phyloP scores from a whole-genome alignment of 1,140 invertebrate genomes.

The Oncopodura yosiiana region DNA sequence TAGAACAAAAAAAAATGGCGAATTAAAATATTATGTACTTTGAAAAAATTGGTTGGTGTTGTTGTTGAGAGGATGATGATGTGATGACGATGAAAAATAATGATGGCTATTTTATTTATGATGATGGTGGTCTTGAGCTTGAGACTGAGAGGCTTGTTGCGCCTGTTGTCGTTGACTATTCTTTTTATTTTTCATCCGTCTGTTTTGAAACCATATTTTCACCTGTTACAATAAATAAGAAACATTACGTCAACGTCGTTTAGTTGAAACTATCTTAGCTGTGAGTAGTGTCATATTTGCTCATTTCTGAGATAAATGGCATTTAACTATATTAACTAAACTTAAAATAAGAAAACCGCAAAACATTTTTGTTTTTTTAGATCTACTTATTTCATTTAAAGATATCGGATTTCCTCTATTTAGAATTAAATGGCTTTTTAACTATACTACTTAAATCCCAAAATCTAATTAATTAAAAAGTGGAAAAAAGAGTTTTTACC shows the following conservation, averaged over 20 bases:
- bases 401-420: too few relatives aligned
- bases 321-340: not conserved
- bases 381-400: too few relatives aligned
- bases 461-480: not conserved
- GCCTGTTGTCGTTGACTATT: slow-evolving; percentile 77
- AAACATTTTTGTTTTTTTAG: too few relatives aligned
- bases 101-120: slow-evolving; percentile 27
- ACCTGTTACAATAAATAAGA: slow-evolving; percentile 45
- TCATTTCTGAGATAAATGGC: not conserved
- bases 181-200: slow-evolving; percentile 99
- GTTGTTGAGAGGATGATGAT: too few relatives aligned
- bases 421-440: too few relatives aligned
- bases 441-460: too few relatives aligned
- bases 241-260: not conserved
- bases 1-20: too few relatives aligned
- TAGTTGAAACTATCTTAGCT: not conserved
- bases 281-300: not conserved
- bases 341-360: slow-evolving; percentile 6
- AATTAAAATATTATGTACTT: too few relatives aligned
- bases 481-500: slow-evolving; percentile 51
- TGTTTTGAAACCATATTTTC: slow-evolving; percentile 88
- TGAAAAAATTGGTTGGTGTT: too few relatives aligned
- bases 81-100: slow-evolving; percentile 15
- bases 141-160: slow-evolving; percentile 52
- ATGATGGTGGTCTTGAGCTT: slow-evolving; percentile 55